Evolutionary conservation across 2,113 vertebrate genomes (phyloP), one percentile per base, ranked within the genome.

Genomic region (Notechis scutatus): DNA sequence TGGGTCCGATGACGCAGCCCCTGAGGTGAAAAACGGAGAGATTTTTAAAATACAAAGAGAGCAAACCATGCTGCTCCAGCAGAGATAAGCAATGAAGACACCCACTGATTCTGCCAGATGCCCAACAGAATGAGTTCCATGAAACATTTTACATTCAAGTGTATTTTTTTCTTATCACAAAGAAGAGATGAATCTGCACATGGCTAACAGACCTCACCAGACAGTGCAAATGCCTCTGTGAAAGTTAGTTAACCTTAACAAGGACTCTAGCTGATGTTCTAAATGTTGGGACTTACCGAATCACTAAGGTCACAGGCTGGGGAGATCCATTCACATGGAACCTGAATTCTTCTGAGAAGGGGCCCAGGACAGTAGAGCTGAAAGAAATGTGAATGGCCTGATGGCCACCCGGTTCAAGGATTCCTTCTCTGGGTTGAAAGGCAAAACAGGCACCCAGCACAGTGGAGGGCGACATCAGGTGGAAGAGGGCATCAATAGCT

Each of bases 361-460:
- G 52, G 23, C 98, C 99, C 92, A 99, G 87, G 47, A 96, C 91
- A 88, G 54, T 3, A 94, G 98, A 97, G 29, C 91, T 92, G 96
- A 99, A 99, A 91, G 95, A 96, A 93, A 99, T 97, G 86, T 96
- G 95, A 26, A 99, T 87, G 85, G 94, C 95, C 92, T 98, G 98
- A 89, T 95, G 92, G 64, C 91, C 96, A 0, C 96, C 97, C 0
- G 98, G 95, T 50, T 97, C 95, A n/a, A 99, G 93, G 3, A 97
- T 95, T 39, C 98, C 99, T 94, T 98, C 97, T 74, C 90, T 94
- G 12, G 99, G 98, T 11, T 91, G 96, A 88, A 99, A 97, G 10
- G 97, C 97, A 94, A 99, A 99, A 96, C 97, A 98, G 88, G 94
- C 93, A 1, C 98, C 98, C 90, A 98, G 95, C 5, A 96, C 92